Evolutionary conservation across 2,888 invertebrate species (phyloP).

Genomic region (Drosophila atripex): DNA sequence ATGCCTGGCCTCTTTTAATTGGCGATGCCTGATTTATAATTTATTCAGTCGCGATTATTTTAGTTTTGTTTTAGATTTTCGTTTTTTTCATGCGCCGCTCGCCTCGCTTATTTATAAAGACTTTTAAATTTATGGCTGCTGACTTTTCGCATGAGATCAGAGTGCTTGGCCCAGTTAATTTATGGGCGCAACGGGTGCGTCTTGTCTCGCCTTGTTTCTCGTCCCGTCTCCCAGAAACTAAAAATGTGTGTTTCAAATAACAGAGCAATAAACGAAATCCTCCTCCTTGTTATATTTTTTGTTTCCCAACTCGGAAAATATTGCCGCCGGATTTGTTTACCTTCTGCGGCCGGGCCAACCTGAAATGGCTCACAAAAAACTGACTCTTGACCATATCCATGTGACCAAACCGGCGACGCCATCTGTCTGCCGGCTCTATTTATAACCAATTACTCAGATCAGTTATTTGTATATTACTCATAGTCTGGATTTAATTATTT

Average conservation of each 20-base stretch:
- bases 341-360: constrained; percentile 45
- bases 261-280: constrained; percentile 38
- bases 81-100: constrained; percentile 28
- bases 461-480: constrained; percentile 18
- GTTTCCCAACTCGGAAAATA: constrained; percentile 39
- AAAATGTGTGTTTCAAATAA: constrained; percentile 54
- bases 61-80: constrained; percentile 19
- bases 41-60: constrained; percentile 47
- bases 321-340: constrained; percentile 27
- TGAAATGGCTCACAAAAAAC: constrained; percentile 19
- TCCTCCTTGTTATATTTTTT: constrained; percentile 7
- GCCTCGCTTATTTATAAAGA: constrained; percentile 70
- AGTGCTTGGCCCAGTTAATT: constrained; percentile 55
- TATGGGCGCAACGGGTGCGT: constrained; percentile 54
- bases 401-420: constrained; percentile 57
- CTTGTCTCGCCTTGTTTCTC: constrained; percentile 15
- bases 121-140: constrained; percentile 69
- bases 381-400: constrained; percentile 50
- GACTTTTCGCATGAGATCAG: constrained; percentile 69
- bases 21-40: constrained; percentile 64
- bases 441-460: constrained; percentile 52
- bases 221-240: constrained; percentile 4
- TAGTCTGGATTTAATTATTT: constrained; percentile 3
- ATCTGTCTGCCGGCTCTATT: constrained; percentile 47
- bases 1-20: constrained; percentile 41